phyloP scores from a whole-genome alignment of 2,888 invertebrate species.

The Drosophila testacea region DNA sequence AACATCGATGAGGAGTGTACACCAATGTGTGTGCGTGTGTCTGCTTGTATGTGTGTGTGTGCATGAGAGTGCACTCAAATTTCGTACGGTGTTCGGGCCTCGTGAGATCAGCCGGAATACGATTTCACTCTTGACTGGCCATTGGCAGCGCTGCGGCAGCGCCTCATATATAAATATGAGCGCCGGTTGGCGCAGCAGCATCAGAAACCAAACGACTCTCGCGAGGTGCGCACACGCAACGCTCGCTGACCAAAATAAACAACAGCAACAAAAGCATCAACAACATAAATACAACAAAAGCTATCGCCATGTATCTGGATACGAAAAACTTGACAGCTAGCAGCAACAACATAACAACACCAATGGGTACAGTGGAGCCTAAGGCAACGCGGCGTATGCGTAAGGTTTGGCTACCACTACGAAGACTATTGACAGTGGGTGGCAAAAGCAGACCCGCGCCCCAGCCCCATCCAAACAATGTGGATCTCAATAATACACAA shows the following conservation, averaged over 20 bases:
- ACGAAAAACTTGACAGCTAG: constrained; percentile 80
- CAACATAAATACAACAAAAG: constrained; percentile 33
- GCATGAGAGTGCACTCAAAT: constrained; percentile 80
- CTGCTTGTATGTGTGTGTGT: constrained; percentile 35
- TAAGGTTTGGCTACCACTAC: constrained; percentile 81
- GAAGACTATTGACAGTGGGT: constrained; percentile 75
- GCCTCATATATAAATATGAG: constrained; percentile 83
- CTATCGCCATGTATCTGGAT: constrained; percentile 81
- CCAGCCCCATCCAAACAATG: constrained; percentile 70
- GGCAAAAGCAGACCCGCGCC: constrained; percentile 60
- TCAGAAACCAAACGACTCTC: constrained; percentile 83
- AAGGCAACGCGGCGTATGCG: constrained; percentile 70
- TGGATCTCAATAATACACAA: constrained; percentile 74
- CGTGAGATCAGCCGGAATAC: constrained; percentile 81
- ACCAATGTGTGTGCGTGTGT: constrained; percentile 32
- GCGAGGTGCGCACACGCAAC: constrained; percentile 81
- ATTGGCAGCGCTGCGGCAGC: constrained; percentile 72
- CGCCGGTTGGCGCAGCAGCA: constrained; percentile 82
- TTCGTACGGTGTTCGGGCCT: constrained; percentile 78
- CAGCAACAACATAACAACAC: constrained; percentile 40
- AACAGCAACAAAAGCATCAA: constrained; percentile 24
- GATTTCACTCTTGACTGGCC: constrained; percentile 80
- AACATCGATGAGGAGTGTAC: constrained; percentile 42
- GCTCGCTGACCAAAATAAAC: constrained; percentile 49
- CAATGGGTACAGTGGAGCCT: constrained; percentile 32